A percentile compares a stretch with the other conserved stretches of the same genome.
These are phyloP conservation scores for Apodemia duryi DNA, from an alignment of 2,888 invertebrate species.

Conservation along the genomic window DNA sequence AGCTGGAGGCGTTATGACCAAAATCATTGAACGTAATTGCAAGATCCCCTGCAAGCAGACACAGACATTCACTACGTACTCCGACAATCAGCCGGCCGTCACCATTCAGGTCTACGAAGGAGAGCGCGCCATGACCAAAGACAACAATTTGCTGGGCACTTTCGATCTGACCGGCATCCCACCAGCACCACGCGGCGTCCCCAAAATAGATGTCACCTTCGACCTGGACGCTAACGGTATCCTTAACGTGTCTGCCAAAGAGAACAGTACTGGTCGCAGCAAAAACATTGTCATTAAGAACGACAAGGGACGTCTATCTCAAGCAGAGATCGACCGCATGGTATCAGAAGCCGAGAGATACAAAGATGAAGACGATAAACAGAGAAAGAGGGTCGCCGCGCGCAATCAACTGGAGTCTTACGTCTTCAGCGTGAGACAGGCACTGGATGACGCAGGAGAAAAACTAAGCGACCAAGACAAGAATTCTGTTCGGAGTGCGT, in stretches of 20 bases:
- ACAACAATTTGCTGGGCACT: too few relatives aligned
- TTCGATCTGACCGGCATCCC: too few relatives aligned
- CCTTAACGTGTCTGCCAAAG: constrained; percentile 90
- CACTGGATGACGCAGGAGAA: constrained; percentile 80
- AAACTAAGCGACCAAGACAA: constrained; percentile 83
- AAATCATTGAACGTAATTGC: too few relatives aligned
- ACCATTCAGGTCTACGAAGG: too few relatives aligned
- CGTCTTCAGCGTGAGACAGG: constrained; percentile 84
- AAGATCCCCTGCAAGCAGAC: neutral
- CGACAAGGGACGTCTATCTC: too few relatives aligned
- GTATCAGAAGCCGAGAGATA: constrained; percentile 86
- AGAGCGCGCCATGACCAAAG: too few relatives aligned
- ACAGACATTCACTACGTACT: neutral
- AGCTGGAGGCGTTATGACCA: too few relatives aligned
- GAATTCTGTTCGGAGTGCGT: constrained; percentile 68
- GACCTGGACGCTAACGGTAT: constrained; percentile 87
- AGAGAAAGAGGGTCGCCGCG: constrained; percentile 82
- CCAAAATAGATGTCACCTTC: too few relatives aligned
- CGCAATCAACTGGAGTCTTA: constrained; percentile 87
- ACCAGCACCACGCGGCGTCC: too few relatives aligned
- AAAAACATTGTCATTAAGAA: constrained; percentile 77
- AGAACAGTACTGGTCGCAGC: constrained; percentile 82
- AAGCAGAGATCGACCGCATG: constrained; percentile 80
- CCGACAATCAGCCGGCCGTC: constrained; percentile 21
- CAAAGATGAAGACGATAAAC: constrained; percentile 85